These are phyloP conservation scores for Oreochromis niloticus DNA, from an alignment of 2,113 vertebrate species.

Conservation along the genomic window DNA sequence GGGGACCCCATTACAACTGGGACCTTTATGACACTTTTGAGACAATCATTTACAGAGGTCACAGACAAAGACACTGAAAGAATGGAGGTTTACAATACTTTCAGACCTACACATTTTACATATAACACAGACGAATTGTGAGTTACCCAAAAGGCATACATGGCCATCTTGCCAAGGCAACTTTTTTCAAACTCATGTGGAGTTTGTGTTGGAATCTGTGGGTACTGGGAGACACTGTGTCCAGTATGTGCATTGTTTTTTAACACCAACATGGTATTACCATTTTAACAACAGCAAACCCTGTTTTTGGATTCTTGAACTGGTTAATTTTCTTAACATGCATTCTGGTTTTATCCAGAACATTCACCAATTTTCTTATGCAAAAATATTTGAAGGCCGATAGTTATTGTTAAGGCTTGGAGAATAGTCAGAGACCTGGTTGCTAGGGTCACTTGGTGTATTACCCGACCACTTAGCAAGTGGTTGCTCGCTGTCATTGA, in stretches of 20 bases:
- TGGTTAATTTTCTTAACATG: background rate
- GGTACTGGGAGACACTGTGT: background rate
- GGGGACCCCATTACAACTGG: background rate
- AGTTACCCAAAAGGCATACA: rapidly evolving
- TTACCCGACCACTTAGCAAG: background rate
- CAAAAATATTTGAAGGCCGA: background rate
- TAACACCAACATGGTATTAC: background rate
- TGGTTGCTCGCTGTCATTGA: background rate
- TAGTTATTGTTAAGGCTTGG: background rate
- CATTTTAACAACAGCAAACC: rapidly evolving
- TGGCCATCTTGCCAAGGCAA: background rate
- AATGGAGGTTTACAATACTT: background rate
- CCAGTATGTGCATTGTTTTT: rapidly evolving
- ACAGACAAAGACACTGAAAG: background rate
- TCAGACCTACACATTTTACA: background rate
- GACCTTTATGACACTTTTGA: background rate
- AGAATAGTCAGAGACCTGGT: background rate
- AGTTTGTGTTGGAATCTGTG: background rate
- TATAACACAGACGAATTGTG: background rate
- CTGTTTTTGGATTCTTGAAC: background rate
- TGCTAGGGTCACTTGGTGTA: background rate
- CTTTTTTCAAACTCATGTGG: background rate
- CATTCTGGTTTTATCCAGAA: background rate
- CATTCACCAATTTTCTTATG: background rate
- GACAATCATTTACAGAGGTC: rapidly evolving